Percentiles rank a stretch among this genome's conserved stretches.
phyloP scores from a whole-genome alignment of 2,797 vertebrate genomes.

The Aplochiton taeniatus region DNA sequence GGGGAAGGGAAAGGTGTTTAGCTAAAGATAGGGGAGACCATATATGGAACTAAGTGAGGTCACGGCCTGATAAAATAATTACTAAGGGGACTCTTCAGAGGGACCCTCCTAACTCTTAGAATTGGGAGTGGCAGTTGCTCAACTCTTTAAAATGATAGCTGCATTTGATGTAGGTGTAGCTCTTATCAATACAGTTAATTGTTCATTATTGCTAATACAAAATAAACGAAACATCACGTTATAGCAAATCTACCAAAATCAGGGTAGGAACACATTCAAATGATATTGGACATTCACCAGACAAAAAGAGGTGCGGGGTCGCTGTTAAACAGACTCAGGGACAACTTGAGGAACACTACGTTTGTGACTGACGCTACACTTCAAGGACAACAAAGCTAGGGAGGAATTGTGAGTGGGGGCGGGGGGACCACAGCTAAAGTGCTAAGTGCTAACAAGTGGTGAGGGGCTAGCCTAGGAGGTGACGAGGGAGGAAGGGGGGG shows the following conservation, averaged over 20 bases:
- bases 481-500: constrained; percentile 18
- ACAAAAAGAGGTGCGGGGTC: constrained; percentile 32
- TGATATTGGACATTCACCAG: constrained; percentile 36
- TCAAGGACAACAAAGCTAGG: too few relatives aligned
- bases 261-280: constrained; percentile 51
- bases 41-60: constrained; percentile 35
- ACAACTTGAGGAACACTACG: too few relatives aligned
- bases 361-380: too few relatives aligned
- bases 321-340: constrained; percentile 12
- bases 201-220: constrained; percentile 14
- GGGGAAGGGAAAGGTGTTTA: constrained; percentile 1
- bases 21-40: constrained; percentile 48
- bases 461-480: constrained; percentile 22
- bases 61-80: constrained; percentile 43
- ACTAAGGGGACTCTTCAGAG: constrained; percentile 37
- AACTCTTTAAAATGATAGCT: constrained; percentile 25
- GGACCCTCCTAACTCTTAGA: constrained; percentile 46
- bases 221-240: not conserved
- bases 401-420: too few relatives aligned
- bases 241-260: not conserved
- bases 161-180: not conserved
- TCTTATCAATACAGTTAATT: constrained; percentile 16
- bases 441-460: constrained; percentile 16
- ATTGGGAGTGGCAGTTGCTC: constrained; percentile 56
- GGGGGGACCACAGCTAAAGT: too few relatives aligned